These are phyloP conservation scores for Hydraecia micacea DNA, from an alignment of 2,888 invertebrate species.

Conservation along the genomic window DNA sequence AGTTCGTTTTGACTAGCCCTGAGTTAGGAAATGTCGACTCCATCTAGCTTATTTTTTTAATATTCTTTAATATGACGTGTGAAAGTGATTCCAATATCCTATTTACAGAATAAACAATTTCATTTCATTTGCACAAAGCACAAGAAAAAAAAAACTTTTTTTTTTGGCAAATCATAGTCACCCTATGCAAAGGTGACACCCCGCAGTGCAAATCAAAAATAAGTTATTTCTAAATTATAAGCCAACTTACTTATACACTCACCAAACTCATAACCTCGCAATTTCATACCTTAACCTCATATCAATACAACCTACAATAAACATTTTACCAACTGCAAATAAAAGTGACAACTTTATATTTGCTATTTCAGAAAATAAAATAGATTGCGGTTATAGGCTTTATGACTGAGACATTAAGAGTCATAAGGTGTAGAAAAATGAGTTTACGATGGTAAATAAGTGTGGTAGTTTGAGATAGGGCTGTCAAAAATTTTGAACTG, in stretches of 20 bases:
- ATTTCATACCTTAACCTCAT: background rate
- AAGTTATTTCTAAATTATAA: slow-evolving; percentile 50
- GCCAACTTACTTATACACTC: slow-evolving; percentile 35
- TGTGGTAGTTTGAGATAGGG: slow-evolving; percentile 51
- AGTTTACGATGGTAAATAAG: background rate
- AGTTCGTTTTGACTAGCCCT: too few relatives aligned
- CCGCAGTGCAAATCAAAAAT: slow-evolving; percentile 69
- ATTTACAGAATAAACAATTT: too few relatives aligned
- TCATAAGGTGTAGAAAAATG: background rate
- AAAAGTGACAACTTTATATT: slow-evolving; percentile 13
- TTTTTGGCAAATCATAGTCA: slow-evolving; percentile 11
- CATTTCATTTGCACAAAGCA: too few relatives aligned
- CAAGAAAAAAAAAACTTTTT: too few relatives aligned
- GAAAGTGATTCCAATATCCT: too few relatives aligned
- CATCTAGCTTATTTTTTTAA: too few relatives aligned
- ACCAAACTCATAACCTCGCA: slow-evolving; percentile 1
- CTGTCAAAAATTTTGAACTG: slow-evolving; percentile 63
- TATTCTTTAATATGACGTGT: too few relatives aligned
- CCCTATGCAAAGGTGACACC: slow-evolving; percentile 53
- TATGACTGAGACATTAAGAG: background rate
- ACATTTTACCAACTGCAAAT: slow-evolving; percentile 27
- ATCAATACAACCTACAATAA: slow-evolving; percentile 4
- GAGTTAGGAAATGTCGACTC: too few relatives aligned
- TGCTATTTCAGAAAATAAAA: background rate
- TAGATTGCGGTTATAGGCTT: slow-evolving; percentile 5